Percentiles rank a stretch among this genome's conserved stretches.
Evolutionary conservation across 2,113 vertebrate genomes (phyloP).

Genomic region (Phalacrocorax pelagicus): DNA sequence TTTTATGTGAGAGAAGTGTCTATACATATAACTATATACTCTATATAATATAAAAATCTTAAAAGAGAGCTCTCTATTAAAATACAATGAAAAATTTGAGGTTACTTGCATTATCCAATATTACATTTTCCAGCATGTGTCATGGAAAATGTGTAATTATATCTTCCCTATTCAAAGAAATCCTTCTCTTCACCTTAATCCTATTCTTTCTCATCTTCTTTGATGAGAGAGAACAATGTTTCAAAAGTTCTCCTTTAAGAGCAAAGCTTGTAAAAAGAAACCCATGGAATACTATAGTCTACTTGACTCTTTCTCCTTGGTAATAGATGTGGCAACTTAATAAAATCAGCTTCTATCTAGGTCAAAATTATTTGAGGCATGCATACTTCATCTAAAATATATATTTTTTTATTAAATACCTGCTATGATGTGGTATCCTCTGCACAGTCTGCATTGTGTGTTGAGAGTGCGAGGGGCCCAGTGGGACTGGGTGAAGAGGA

Average conservation of each 20-base stretch:
- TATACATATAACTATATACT: constrained; percentile 22
- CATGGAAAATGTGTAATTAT: constrained; percentile 62
- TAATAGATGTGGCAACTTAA: constrained; percentile 47
- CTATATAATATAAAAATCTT: constrained; percentile 41
- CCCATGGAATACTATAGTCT: neutral
- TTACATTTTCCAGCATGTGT: constrained; percentile 57
- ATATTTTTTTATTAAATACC: neutral
- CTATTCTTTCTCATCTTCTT: constrained; percentile 54
- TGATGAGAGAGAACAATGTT: constrained; percentile 54
- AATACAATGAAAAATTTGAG: constrained; percentile 51
- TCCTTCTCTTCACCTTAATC: constrained; percentile 45
- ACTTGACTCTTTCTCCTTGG: constrained; percentile 20
- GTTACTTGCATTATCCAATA: constrained; percentile 56
- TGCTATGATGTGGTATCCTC: neutral
- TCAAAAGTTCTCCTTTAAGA: constrained; percentile 49
- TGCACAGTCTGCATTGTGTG: neutral
- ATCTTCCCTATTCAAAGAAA: constrained; percentile 58
- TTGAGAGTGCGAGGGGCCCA: neutral
- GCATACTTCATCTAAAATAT: neutral
- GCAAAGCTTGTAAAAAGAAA: constrained; percentile 47
- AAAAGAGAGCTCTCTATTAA: constrained; percentile 56
- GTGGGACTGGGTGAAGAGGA: neutral
- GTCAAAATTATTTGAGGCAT: constrained; percentile 52
- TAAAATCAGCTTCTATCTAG: constrained; percentile 48
- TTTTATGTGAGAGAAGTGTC: constrained; percentile 44